Percentiles rank a stretch among this genome's conserved stretches.
phyloP scores from a whole-genome alignment of 2,113 vertebrate genomes.

The Macaca nemestrina region DNA sequence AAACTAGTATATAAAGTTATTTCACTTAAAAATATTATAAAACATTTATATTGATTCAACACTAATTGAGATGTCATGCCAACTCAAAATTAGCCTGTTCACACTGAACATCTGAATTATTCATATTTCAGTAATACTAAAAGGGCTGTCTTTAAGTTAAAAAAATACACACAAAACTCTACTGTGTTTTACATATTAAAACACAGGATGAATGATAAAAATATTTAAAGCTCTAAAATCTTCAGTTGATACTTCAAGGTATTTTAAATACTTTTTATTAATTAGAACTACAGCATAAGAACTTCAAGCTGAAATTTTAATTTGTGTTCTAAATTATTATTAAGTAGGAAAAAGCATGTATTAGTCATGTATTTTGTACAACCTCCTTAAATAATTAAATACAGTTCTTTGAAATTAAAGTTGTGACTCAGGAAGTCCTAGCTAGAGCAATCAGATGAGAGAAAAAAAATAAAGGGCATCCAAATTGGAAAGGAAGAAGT shows the following conservation, averaged over 20 bases:
- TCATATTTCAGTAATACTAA: neutral
- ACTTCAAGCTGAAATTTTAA: slow-evolving; percentile 29
- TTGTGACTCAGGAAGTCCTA: neutral
- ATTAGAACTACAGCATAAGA: neutral
- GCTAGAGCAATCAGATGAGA: too few relatives aligned
- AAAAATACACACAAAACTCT: neutral
- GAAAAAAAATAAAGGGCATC: too few relatives aligned
- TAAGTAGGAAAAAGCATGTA: neutral
- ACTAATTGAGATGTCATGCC: neutral
- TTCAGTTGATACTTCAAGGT: neutral
- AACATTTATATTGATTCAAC: neutral
- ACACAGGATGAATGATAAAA: neutral
- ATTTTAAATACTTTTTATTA: slow-evolving; percentile 39
- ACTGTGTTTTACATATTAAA: neutral
- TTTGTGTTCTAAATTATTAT: neutral
- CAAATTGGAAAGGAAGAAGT: too few relatives aligned
- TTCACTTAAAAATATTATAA: neutral
- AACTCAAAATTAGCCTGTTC: slow-evolving; percentile 2
- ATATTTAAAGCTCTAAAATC: slow-evolving; percentile 27
- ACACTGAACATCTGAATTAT: neutral
- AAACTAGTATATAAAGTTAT: neutral
- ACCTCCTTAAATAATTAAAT: neutral
- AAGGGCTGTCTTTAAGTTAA: neutral
- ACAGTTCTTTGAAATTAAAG: slow-evolving; percentile 47
- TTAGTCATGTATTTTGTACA: slow-evolving; percentile 26